Percentiles rank a stretch among this genome's conserved stretches.
Conservation (phyloP, 30 jellyfish, hydroid and myxozoan genomes). For the Turritopsis dohrnii region DNA sequence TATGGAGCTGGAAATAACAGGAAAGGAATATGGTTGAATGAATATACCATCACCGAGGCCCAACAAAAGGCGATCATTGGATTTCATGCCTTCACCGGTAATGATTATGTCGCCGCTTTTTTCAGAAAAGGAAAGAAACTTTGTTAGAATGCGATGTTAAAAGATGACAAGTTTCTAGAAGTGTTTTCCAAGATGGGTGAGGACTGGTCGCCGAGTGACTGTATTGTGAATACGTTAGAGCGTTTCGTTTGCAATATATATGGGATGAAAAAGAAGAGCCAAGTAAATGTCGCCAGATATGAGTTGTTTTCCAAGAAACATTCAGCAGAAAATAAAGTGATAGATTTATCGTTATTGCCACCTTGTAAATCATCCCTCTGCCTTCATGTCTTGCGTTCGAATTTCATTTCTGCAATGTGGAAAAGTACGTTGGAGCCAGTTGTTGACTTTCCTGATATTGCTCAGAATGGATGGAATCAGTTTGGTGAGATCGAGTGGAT, state of each 20-base stretch:
- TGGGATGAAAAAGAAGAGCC: not conserved
- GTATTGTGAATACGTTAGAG: not conserved
- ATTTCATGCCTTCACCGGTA: conserved; percentile 32
- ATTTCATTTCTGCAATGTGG: not conserved
- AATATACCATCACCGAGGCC: not conserved
- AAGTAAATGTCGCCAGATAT: not conserved
- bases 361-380: not conserved
- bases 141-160: conserved; percentile 8
- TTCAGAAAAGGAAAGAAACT: conserved; percentile 28
- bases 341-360: not conserved
- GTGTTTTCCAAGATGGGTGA: not conserved
- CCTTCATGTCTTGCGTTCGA: not conserved
- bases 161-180: not conserved
- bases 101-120: not conserved
- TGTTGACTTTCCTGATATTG: too few relatives aligned
- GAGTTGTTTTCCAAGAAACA: not conserved
- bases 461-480: too few relatives aligned
- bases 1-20: conserved; percentile 30
- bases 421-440: not conserved
- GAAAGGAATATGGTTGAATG: not conserved
- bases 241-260: not conserved
- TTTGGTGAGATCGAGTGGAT: too few relatives aligned
- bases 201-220: too few relatives aligned
- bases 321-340: not conserved
- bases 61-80: conserved; percentile 32